Percentiles rank a stretch among this genome's conserved stretches.
Conservation (phyloP, 2,888 invertebrate genomes). For the Megastigmus dorsalis region DNA sequence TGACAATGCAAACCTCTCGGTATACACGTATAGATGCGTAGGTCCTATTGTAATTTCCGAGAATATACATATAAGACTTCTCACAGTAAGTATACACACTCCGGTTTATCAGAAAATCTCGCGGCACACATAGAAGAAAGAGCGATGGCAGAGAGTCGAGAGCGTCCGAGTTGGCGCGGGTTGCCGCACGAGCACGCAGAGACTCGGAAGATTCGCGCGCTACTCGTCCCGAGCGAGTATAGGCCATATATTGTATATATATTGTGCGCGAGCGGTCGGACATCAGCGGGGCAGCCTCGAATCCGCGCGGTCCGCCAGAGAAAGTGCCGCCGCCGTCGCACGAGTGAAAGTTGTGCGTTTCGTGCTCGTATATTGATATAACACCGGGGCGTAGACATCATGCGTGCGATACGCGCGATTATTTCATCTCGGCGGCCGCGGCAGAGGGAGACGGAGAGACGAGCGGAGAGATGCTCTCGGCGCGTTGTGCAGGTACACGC, state of each 20-base stretch:
- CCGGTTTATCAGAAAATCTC: too few relatives aligned
- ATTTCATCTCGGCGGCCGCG: slow-evolving; percentile 33
- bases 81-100: too few relatives aligned
- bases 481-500: neutral
- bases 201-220: neutral
- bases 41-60: too few relatives aligned
- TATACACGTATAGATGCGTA: too few relatives aligned
- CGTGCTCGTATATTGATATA: slow-evolving; percentile 11
- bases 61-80: too few relatives aligned
- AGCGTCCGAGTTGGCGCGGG: neutral
- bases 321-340: slow-evolving; percentile 3
- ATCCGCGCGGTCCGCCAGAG: neutral
- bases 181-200: neutral
- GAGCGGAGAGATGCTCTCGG: neutral
- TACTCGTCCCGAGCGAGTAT: neutral
- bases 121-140: too few relatives aligned
- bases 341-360: slow-evolving; percentile 18
- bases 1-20: too few relatives aligned
- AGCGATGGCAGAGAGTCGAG: too few relatives aligned
- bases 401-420: neutral
- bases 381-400: neutral
- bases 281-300: neutral
- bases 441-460: neutral
- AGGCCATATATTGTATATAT: neutral
- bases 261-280: neutral